phyloP scores from a whole-genome alignment of 2,888 invertebrate genomes.

The Drosophila lacicola region DNA sequence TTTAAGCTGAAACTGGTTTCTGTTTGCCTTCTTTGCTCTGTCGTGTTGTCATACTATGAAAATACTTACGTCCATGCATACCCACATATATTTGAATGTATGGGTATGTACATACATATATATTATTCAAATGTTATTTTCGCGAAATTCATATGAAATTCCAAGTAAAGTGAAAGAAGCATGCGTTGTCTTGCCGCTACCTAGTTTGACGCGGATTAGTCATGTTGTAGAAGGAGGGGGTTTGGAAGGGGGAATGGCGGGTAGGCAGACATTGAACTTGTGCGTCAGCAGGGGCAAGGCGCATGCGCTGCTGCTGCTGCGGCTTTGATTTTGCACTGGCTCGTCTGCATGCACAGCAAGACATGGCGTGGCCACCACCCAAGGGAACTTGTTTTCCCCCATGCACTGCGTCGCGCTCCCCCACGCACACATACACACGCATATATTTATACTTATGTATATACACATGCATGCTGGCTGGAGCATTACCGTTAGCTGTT shows the following conservation, averaged over 20 bases:
- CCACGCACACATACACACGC: conserved; percentile 33
- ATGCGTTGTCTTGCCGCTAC: conserved; percentile 31
- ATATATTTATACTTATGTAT: conserved; percentile 1
- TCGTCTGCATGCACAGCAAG: conserved; percentile 34
- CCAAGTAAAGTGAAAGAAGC: conserved; percentile 66
- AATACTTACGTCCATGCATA: conserved; percentile 40
- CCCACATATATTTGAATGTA: conserved; percentile 13
- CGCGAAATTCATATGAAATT: conserved; percentile 64
- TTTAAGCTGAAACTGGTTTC: conserved; percentile 78
- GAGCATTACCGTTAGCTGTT: conserved; percentile 58
- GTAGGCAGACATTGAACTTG: conserved; percentile 58
- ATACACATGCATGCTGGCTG: conserved; percentile 38
- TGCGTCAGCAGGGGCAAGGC: conserved; percentile 49
- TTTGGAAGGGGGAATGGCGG: background rate
- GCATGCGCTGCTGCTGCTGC: conserved; percentile 54
- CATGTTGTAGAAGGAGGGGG: conserved; percentile 21
- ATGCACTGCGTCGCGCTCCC: conserved; percentile 47
- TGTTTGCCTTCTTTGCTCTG: conserved; percentile 56
- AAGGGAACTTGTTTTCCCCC: conserved; percentile 72
- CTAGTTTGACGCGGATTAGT: conserved; percentile 54
- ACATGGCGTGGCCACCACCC: conserved; percentile 59
- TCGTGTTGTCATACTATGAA: conserved; percentile 72
- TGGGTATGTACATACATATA: background rate
- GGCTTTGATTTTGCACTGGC: conserved; percentile 42
- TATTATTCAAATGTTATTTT: conserved; percentile 71